These are phyloP conservation scores for Andrena camellia DNA, from an alignment of 2,888 invertebrate species.

Conservation along the genomic window DNA sequence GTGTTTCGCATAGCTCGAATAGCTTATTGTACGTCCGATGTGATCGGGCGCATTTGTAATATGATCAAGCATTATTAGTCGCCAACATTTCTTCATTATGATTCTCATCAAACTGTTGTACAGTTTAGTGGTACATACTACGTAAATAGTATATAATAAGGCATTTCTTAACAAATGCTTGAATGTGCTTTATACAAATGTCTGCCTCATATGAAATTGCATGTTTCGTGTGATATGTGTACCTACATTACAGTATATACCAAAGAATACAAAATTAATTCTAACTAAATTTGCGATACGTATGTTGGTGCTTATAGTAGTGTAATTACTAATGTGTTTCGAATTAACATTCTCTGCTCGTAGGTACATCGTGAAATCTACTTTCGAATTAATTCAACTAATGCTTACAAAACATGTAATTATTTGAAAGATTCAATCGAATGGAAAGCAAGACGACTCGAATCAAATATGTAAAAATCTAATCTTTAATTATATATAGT, in stretches of 20 bases:
- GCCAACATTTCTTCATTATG: constrained; percentile 30
- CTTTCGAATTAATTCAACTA: constrained; percentile 6
- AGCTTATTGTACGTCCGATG: constrained; percentile 31
- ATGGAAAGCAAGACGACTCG: constrained; percentile 2
- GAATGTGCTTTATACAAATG: constrained; percentile 35
- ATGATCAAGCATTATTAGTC: constrained; percentile 37
- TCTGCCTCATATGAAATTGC: constrained; percentile 41
- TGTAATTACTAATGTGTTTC: constrained; percentile 7
- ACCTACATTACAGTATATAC: constrained; percentile 40
- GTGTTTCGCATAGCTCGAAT: constrained; percentile 27
- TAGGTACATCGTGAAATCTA: constrained; percentile 33
- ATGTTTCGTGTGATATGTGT: constrained; percentile 27
- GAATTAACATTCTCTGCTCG: constrained; percentile 41
- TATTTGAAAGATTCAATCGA: constrained; percentile 7
- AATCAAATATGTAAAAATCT: neutral
- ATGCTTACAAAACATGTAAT: constrained; percentile 22
- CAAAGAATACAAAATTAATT: constrained; percentile 51
- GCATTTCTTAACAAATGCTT: constrained; percentile 37
- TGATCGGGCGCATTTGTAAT: constrained; percentile 29
- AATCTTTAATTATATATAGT: no score
- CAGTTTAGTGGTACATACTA: constrained; percentile 8
- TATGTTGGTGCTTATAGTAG: constrained; percentile 13
- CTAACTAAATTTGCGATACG: constrained; percentile 24
- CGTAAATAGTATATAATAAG: constrained; percentile 6
- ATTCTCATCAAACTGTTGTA: constrained; percentile 24